These are phyloP conservation scores for Copsychus sechellarum DNA, from an alignment of 2,113 vertebrate species.

Conservation along the genomic window DNA sequence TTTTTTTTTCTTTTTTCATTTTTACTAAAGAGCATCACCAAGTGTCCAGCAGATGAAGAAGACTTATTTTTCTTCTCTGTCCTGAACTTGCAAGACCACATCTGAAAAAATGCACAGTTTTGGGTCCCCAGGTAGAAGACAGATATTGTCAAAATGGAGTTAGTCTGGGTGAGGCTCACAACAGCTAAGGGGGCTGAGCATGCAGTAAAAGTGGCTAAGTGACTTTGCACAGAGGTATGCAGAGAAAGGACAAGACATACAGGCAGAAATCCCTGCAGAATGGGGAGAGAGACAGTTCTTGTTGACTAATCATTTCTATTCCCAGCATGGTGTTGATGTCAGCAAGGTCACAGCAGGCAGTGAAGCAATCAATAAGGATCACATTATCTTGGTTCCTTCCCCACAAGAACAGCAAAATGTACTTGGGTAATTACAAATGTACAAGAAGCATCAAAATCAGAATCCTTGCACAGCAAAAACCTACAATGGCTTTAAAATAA, in stretches of 20 bases:
- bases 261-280: not conserved
- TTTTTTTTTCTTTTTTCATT: not conserved
- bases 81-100: not conserved
- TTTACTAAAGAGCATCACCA: not conserved
- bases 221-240: not conserved
- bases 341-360: conserved; percentile 29
- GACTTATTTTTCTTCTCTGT: not conserved
- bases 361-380: not conserved
- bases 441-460: not conserved
- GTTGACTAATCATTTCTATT: conserved; percentile 48
- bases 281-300: not conserved
- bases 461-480: not conserved
- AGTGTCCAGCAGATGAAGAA: not conserved
- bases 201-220: not conserved
- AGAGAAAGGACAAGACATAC: not conserved
- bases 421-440: not conserved
- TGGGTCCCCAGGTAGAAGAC: not conserved
- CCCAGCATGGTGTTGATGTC: not conserved
- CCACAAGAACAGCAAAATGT: not conserved
- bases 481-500: not conserved
- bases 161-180: not conserved
- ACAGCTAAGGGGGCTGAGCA: not conserved
- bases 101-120: not conserved
- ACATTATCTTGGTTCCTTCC: not conserved
- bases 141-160: not conserved